Evolutionary conservation across 2,113 vertebrate genomes (phyloP).

Genomic region (Poeciliopsis turrubarensis): DNA sequence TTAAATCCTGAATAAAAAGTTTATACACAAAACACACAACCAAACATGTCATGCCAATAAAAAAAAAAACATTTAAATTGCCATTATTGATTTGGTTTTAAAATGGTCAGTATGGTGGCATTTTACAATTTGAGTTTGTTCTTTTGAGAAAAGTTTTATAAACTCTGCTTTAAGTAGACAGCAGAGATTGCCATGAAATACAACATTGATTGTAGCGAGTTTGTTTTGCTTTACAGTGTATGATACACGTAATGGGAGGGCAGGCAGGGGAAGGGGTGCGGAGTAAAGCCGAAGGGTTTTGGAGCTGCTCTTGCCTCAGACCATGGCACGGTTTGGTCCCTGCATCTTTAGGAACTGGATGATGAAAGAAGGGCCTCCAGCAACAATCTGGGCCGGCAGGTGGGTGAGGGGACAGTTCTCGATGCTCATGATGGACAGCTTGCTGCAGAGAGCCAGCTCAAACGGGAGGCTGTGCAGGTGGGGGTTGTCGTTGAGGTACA

Average conservation of each 20-base stretch:
- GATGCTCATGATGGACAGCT: conserved; percentile 99
- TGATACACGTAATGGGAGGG: conserved; percentile 74
- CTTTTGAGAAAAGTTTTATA: too few relatives aligned
- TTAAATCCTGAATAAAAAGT: too few relatives aligned
- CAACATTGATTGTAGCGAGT: conserved; percentile 49
- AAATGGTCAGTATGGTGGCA: background rate
- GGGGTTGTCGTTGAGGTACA: conserved; percentile 99
- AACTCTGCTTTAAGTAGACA: too few relatives aligned
- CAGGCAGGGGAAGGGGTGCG: conserved; percentile 41
- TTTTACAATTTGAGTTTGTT: background rate
- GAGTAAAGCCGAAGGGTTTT: conserved; percentile 42
- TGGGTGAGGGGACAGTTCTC: conserved; percentile 99
- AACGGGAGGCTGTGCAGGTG: conserved; percentile 98
- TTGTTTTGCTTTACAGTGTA: conserved; percentile 86
- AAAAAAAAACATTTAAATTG: too few relatives aligned
- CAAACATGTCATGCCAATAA: too few relatives aligned
- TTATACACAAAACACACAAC: too few relatives aligned
- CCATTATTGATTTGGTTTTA: too few relatives aligned
- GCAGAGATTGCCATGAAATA: too few relatives aligned
- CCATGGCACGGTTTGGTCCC: conserved; percentile 98
- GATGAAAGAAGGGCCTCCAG: conserved; percentile 97
- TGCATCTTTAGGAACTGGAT: conserved; percentile 99
- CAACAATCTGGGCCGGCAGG: conserved; percentile 97
- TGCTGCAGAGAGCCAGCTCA: conserved; percentile 98
- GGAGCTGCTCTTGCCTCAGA: conserved; percentile 82